These are phyloP conservation scores for Chloebia gouldiae DNA, from an alignment of 2,113 vertebrate species.

Conservation along the genomic window DNA sequence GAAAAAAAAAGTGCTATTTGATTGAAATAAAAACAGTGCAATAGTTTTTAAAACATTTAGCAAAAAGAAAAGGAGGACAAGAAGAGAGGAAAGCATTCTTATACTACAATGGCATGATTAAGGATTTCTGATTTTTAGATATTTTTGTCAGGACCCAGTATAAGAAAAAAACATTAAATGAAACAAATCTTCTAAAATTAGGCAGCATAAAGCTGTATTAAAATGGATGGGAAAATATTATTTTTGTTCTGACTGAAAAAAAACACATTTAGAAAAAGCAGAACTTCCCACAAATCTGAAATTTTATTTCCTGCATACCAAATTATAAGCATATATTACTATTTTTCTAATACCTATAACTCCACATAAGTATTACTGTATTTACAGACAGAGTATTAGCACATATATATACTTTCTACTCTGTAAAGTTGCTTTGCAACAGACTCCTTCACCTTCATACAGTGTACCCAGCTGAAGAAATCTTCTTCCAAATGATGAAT, in stretches of 20 bases:
- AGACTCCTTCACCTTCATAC: neutral
- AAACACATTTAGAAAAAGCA: neutral
- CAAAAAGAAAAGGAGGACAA: neutral
- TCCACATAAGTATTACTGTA: neutral
- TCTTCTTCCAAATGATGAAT: conserved; percentile 32
- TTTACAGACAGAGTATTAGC: neutral
- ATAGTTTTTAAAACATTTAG: neutral
- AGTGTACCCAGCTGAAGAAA: neutral
- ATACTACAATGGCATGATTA: neutral
- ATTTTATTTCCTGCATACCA: neutral
- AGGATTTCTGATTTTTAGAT: neutral
- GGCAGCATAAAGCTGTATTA: neutral
- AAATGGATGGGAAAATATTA: neutral
- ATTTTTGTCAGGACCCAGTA: neutral
- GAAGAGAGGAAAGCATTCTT: neutral
- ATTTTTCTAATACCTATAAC: neutral
- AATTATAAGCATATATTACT: neutral
- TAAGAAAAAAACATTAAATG: neutral
- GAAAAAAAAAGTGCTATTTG: neutral
- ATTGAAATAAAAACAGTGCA: neutral
- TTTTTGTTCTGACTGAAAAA: neutral
- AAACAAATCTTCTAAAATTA: neutral
- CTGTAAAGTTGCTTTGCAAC: conserved; percentile 11
- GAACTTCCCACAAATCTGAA: neutral
- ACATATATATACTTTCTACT: neutral